Percentiles rank a stretch among this genome's conserved stretches.
Conservation (phyloP, 37 sponge, comb jelly and placozoan species). For the Trichoplax adhaerens region DNA sequence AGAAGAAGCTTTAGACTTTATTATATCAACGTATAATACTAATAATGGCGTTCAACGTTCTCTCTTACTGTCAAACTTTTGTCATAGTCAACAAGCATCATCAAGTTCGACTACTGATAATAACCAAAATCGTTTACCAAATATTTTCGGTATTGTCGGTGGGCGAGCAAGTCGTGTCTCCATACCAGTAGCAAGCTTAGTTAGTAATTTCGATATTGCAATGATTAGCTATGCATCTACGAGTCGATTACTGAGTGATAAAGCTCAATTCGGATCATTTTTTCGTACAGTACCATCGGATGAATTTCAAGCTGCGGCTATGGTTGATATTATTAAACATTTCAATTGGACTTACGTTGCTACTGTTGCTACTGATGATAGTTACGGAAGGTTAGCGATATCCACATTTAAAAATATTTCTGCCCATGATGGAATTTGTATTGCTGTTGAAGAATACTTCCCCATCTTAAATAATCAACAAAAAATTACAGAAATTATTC, state of each 20-base stretch:
- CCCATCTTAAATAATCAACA: no score
- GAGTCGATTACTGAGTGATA: constrained; percentile 46
- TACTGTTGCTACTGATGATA: neutral
- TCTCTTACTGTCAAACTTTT: no score
- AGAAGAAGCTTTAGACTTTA: constrained; percentile 52
- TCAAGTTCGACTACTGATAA: neutral
- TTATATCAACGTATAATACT: no score
- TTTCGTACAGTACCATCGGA: constrained; percentile 71
- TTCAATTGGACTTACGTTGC: constrained; percentile 57
- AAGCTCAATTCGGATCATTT: constrained; percentile 53
- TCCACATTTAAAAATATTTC: no score
- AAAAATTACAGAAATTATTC: no score
- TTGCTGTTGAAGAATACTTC: no score
- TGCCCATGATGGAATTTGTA: no score
- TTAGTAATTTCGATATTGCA: constrained; percentile 45
- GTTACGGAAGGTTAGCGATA: no score
- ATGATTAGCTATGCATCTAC: constrained; percentile 77
- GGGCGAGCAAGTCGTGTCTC: constrained; percentile 48
- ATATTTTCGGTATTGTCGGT: constrained; percentile 47
- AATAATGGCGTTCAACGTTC: no score
- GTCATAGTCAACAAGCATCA: no score
- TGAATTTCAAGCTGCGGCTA: constrained; percentile 58
- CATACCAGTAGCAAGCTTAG: constrained; percentile 46
- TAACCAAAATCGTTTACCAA: constrained; percentile 1
- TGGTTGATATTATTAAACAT: constrained; percentile 39